Evolutionary conservation across 2,888 invertebrate genomes (phyloP), one percentile per base, ranked within the genome.

Genomic region (Archips crataeganus): DNA sequence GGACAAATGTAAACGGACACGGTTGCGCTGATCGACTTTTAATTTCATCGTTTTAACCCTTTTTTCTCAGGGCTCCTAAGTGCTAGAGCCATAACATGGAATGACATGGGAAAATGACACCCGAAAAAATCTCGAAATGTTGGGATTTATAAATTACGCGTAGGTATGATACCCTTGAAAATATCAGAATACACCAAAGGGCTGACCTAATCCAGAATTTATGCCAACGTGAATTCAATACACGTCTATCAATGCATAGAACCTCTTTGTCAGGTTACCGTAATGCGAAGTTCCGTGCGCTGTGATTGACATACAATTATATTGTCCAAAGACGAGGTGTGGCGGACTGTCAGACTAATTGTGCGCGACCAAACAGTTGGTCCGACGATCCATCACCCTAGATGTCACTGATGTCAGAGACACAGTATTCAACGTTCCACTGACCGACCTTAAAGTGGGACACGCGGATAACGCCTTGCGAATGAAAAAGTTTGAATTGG

Each of bases 221-320:
- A 36, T 68, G 36, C 63, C 63, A 67, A 13, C 51, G 59, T 10
- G 45, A 45, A 32, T 57, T 36, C 23, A 59, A 68, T 72, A 62
- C 2, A 39, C 42, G n/a, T 36, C 54, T 34, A 60, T 42, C 42
- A 39, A 57, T 67, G 54, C 42, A 23, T 57, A 57, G 47, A 10
- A 23, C 10, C 51, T 74, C 36, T 60, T 65, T 74, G 69, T 70
- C 76, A 78, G 74, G 78, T 81, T 78, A 81, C 81, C 76, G 74
- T 85, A 87, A 87, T 84, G 86, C 84, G 82, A 83, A 86, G 84
- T 87, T 88, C 86, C 87, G 85, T 85, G 85, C 87, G 85, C 81
- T 77, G 81, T 90, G 91, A 92, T 90, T 91, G 92, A 86, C 92
- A 87, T 84, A 89, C 90, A 92, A 92, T 74, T 92, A 89, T 87